Evolutionary conservation across 2,888 invertebrate genomes (phyloP), one percentile per base, ranked within the genome.

Genomic region (Chrysotoxum bicinctum): DNA sequence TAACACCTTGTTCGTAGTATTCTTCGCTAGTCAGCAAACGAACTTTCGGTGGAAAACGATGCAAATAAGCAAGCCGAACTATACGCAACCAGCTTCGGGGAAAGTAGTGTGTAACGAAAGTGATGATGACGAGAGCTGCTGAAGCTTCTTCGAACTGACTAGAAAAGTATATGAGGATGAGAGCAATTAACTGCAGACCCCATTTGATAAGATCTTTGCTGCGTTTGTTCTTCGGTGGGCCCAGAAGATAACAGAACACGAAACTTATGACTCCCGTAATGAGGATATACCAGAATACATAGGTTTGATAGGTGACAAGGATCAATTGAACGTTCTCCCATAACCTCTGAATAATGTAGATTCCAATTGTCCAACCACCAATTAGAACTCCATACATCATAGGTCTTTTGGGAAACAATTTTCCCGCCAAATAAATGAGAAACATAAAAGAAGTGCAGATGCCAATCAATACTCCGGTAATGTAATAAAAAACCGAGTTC

Each of bases 161-260:
- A 90, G 98, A 96, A 88, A 95, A 94, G 93, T 96, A 98, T 70
- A 98, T 94, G 87, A 95, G 91, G 9, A 94, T 88, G 3, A 97
- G 92, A 1, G 96, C 96, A 7, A 94, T 89, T 7, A 93, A 91
- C 94, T 99, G 98, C 58, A 99, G 91, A 21, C 94, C 93, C 98
- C 98, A 99, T 92, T 96, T 96, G 74, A 98, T 97, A 52, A 99
- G 94, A 90, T 97, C 96, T 89, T 96, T 95, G 64, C 97, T 97
- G 69, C 97, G 93, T 62, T 94, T 92, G 92, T 98, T 96, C 76
- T 94, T 94, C 0, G 98, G 96, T 3, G 98, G 98, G 0, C 98
- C 99, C 89, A 96, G 94, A 87, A 97, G 95, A 91, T 99, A 99
- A 92, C 98, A 98, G 54, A 97, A 93, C 54, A 96, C 93, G 91